Conservation (phyloP, 2,113 vertebrate genomes). For the Chloebia gouldiae region DNA sequence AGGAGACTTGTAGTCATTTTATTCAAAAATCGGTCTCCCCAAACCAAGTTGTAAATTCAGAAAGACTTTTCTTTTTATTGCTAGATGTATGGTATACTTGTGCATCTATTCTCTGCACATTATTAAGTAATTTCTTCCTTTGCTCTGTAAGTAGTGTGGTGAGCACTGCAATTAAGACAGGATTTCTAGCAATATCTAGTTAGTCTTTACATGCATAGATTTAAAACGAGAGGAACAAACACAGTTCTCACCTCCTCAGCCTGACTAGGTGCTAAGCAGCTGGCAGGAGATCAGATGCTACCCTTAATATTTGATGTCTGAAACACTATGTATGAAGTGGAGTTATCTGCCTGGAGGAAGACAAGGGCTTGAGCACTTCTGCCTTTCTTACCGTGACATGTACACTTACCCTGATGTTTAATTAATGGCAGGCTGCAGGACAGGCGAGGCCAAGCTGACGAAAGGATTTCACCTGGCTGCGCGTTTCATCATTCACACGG, state of each 20-base stretch:
- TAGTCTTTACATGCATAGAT: not conserved
- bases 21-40: not conserved
- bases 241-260: not conserved
- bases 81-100: not conserved
- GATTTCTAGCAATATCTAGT: not conserved
- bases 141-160: not conserved
- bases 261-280: not conserved
- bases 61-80: not conserved
- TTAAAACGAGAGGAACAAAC: not conserved
- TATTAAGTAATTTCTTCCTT: not conserved
- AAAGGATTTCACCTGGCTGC: constrained; percentile 94
- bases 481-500: constrained; percentile 94
- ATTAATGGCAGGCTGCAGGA: constrained; percentile 85
- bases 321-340: fast-evolving
- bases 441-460: constrained; percentile 93
- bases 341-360: not conserved
- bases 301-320: not conserved
- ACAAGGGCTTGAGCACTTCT: not conserved
- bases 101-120: not conserved
- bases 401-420: not conserved
- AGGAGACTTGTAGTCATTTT: not conserved
- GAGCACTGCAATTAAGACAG: not conserved
- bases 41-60: not conserved
- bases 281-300: not conserved
- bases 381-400: fast-evolving